A percentile compares a stretch with the other conserved stretches of the same genome.
These are phyloP conservation scores for Schizopygopsis malacanthus DNA, from an alignment of 2,797 vertebrate genomes.

Conservation along the genomic window DNA sequence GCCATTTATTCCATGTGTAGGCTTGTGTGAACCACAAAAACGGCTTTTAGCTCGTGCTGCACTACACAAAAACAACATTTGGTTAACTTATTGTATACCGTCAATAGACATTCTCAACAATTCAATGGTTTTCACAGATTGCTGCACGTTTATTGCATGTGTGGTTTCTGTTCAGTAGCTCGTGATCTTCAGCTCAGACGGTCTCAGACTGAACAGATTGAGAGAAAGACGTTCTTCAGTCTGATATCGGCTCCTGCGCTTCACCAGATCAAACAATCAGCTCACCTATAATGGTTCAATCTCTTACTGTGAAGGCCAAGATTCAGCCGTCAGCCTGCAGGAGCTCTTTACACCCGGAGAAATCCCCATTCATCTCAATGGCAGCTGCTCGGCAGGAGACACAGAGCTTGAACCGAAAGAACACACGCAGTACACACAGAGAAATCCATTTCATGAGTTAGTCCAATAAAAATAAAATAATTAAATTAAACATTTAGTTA, in stretches of 20 bases:
- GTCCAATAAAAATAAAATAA: too few relatives aligned
- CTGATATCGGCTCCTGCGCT: neutral
- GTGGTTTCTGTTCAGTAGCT: neutral
- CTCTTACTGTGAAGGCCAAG: neutral
- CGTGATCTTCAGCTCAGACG: neutral
- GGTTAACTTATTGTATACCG: neutral
- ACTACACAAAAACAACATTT: neutral
- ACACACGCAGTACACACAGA: neutral
- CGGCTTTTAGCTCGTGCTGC: neutral
- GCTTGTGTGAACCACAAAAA: neutral
- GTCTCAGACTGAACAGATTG: neutral
- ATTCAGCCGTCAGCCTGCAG: neutral
- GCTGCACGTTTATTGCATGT: neutral
- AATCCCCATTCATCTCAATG: neutral
- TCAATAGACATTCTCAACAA: neutral
- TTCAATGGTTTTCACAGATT: neutral
- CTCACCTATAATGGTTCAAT: constrained; percentile 3
- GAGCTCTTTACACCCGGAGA: neutral
- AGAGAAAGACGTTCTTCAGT: neutral
- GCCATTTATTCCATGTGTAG: neutral
- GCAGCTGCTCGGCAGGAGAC: neutral
- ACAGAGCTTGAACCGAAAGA: neutral
- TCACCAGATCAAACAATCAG: constrained; percentile 14
- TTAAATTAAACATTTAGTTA: too few relatives aligned
- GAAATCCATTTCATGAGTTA: neutral